These are phyloP conservation scores for Amblyraja radiata DNA, from an alignment of 2,797 vertebrate species.

Conservation along the genomic window DNA sequence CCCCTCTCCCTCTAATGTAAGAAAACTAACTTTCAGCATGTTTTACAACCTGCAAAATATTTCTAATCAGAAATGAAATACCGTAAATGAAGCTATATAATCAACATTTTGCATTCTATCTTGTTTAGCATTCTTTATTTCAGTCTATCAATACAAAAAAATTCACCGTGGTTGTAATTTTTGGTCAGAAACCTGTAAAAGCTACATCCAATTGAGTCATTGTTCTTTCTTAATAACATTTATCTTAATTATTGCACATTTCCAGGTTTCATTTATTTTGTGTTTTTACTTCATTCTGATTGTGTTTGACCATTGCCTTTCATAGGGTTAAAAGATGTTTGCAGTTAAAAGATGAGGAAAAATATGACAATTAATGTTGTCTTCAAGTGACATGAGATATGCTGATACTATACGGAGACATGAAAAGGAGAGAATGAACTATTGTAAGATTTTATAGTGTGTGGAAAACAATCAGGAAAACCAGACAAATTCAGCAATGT, in stretches of 20 bases:
- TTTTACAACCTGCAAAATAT: background rate
- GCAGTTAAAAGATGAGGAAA: background rate
- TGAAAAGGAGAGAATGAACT: background rate
- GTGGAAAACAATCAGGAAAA: background rate
- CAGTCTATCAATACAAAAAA: background rate
- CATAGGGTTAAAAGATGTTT: background rate
- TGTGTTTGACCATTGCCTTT: background rate
- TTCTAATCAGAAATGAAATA: background rate
- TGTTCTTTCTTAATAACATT: background rate
- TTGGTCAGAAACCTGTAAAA: background rate
- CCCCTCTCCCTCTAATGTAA: background rate
- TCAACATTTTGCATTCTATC: background rate
- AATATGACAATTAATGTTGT: background rate
- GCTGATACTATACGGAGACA: background rate
- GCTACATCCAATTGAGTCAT: background rate
- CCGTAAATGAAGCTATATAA: too few relatives aligned
- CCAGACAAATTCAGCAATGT: background rate
- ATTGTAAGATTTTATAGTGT: background rate
- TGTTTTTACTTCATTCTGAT: background rate
- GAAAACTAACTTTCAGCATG: background rate
- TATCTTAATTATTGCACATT: background rate
- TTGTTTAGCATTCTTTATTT: background rate
- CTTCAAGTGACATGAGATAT: too few relatives aligned
- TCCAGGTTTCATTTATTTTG: background rate
- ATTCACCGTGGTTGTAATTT: background rate